These are phyloP conservation scores for Coelinius sp. DNA, from an alignment of 2,888 invertebrate species.

Conservation along the genomic window DNA sequence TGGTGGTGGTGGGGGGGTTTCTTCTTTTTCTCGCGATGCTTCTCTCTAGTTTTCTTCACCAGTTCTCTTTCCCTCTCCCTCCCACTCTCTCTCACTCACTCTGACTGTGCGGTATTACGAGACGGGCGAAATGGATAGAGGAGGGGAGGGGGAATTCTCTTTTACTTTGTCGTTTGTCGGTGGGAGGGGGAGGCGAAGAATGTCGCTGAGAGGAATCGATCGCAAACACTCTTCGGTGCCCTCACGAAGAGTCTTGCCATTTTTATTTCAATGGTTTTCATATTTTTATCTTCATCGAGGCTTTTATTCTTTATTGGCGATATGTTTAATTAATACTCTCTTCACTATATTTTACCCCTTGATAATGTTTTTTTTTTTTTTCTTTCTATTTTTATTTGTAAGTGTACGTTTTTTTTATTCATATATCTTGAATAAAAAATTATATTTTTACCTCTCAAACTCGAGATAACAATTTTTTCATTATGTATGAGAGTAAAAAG, in stretches of 20 bases:
- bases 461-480: conserved; percentile 25
- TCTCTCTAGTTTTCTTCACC: conserved; percentile 44
- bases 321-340: neutral
- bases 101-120: conserved; percentile 21
- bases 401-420: neutral
- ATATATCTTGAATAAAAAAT: neutral
- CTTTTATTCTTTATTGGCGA: neutral
- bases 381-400: neutral
- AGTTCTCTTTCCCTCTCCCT: conserved; percentile 26
- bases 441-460: neutral
- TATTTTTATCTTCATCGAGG: neutral
- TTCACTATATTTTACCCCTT: neutral
- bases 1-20: conserved; percentile 64
- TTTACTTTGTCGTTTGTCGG: conserved; percentile 21
- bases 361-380: too few relatives aligned
- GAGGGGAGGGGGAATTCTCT: conserved; percentile 29
- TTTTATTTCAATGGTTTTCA: conserved; percentile 10
- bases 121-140: conserved; percentile 35
- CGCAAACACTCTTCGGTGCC: conserved; percentile 19
- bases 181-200: conserved; percentile 7
- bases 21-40: conserved; percentile 63
- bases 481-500: neutral
- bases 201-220: conserved; percentile 27
- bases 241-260: neutral
- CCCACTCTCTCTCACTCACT: conserved; percentile 25